These are phyloP conservation scores for Tautogolabrus adspersus DNA, from an alignment of 2,113 vertebrate genomes.

Conservation along the genomic window DNA sequence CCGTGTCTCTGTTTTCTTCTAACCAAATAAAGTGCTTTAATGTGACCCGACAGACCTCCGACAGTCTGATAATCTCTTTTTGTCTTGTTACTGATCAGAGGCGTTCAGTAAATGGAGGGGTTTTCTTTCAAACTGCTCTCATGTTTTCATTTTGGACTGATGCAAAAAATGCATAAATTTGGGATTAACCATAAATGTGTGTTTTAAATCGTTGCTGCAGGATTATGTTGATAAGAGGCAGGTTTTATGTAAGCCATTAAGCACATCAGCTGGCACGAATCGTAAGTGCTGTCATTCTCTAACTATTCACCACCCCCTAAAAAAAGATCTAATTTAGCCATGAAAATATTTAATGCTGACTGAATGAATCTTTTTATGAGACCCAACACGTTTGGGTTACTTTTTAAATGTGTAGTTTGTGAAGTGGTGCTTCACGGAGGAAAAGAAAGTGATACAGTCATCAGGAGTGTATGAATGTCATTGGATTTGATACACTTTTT, in stretches of 20 bases:
- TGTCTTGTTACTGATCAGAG: not conserved
- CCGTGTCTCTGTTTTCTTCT: too few relatives aligned
- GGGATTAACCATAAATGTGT: conserved; percentile 43
- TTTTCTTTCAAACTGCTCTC: not conserved
- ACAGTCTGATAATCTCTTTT: not conserved
- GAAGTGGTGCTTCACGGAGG: not conserved
- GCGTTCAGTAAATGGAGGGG: not conserved
- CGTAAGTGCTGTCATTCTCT: conserved; percentile 32
- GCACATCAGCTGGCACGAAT: conserved; percentile 40
- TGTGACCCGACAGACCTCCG: too few relatives aligned
- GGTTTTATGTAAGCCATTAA: conserved; percentile 70
- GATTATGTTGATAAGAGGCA: conserved; percentile 61
- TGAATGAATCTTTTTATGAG: not conserved
- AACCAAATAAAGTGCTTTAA: too few relatives aligned
- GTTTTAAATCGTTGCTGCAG: conserved; percentile 55
- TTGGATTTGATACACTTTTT: not conserved
- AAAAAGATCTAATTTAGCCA: not conserved
- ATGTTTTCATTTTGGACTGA: not conserved
- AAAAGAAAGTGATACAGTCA: not conserved
- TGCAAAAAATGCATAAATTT: conserved; percentile 38
- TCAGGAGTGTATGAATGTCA: not conserved
- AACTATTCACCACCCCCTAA: conserved; percentile 1
- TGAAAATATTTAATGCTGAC: not conserved
- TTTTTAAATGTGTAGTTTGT: not conserved
- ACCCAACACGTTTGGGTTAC: not conserved